Conservation (phyloP, 2,113 vertebrate genomes). For the Peucedramus taeniatus region DNA sequence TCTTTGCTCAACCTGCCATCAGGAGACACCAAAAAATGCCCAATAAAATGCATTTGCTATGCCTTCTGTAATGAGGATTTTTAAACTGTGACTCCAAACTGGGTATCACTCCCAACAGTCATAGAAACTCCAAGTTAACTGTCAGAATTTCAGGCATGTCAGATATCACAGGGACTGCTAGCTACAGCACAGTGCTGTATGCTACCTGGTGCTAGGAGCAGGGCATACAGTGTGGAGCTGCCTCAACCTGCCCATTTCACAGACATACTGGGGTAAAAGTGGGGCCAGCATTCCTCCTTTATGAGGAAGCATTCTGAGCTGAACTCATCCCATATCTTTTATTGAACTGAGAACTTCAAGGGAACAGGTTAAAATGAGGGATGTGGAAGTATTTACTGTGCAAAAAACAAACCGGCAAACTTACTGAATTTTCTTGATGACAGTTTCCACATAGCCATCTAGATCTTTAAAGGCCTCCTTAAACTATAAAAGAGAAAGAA, state of each 20-base stretch:
- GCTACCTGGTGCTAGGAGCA: not conserved
- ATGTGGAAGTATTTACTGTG: not conserved
- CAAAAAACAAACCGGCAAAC: not conserved
- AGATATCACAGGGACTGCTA: not conserved
- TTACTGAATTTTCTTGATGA: slow-evolving; percentile 56
- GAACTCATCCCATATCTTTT: not conserved
- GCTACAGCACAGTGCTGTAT: not conserved
- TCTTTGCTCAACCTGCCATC: not conserved
- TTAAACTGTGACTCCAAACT: not conserved
- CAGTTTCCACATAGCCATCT: rapidly evolving
- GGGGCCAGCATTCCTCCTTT: not conserved
- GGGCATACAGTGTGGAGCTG: not conserved
- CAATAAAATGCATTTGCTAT: not conserved
- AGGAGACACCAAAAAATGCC: not conserved
- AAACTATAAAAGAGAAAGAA: slow-evolving; percentile 62
- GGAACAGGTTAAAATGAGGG: not conserved
- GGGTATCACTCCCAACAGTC: not conserved
- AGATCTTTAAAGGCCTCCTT: rapidly evolving
- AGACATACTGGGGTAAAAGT: not conserved
- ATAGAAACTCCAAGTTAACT: not conserved
- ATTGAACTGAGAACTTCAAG: not conserved
- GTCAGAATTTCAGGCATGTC: not conserved
- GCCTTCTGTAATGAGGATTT: not conserved
- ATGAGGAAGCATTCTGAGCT: not conserved
- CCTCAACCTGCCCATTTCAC: not conserved